Evolutionary conservation across 1,140 invertebrate genomes (phyloP).

Genomic region (Drosophila sp.): DNA sequence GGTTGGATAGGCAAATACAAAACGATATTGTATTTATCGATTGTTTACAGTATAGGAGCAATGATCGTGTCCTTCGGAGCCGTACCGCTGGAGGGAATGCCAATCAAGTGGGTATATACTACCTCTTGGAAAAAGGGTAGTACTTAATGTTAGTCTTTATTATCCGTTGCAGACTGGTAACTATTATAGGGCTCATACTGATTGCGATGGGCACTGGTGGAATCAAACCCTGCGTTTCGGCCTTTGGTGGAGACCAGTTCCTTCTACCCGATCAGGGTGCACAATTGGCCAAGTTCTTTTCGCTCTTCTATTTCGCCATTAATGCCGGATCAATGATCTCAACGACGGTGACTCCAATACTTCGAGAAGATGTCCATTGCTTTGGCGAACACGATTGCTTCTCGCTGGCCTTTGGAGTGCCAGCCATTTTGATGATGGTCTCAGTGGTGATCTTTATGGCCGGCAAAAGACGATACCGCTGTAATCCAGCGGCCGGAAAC

Average conservation of each 20-base stretch:
- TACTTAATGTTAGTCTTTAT: too few relatives aligned
- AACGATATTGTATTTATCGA: constrained; percentile 94
- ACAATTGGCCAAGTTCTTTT: constrained; percentile 94
- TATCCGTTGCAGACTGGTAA: constrained; percentile 85
- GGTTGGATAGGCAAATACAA: constrained; percentile 91
- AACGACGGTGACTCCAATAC: constrained; percentile 93
- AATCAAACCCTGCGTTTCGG: constrained; percentile 98
- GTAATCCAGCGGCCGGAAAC: constrained; percentile 92
- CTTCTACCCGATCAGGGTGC: constrained; percentile 86
- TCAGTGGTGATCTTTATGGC: constrained; percentile 93
- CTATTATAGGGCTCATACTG: constrained; percentile 90
- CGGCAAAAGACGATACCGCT: constrained; percentile 91
- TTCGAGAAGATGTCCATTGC: constrained; percentile 92
- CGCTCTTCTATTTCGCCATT: constrained; percentile 96
- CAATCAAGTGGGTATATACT: constrained; percentile 85
- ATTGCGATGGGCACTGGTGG: constrained; percentile 96
- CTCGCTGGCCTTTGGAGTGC: constrained; percentile 95
- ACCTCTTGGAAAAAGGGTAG: background rate
- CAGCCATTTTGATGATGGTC: constrained; percentile 92
- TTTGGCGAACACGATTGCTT: constrained; percentile 93
- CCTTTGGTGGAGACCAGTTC: constrained; percentile 99
- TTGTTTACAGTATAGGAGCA: constrained; percentile 94
- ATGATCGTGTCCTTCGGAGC: constrained; percentile 89
- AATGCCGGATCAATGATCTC: constrained; percentile 96
- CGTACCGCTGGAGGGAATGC: constrained; percentile 85